phyloP scores from a whole-genome alignment of 92 coral and sea anemone species.

The Nematostella vectensis region DNA sequence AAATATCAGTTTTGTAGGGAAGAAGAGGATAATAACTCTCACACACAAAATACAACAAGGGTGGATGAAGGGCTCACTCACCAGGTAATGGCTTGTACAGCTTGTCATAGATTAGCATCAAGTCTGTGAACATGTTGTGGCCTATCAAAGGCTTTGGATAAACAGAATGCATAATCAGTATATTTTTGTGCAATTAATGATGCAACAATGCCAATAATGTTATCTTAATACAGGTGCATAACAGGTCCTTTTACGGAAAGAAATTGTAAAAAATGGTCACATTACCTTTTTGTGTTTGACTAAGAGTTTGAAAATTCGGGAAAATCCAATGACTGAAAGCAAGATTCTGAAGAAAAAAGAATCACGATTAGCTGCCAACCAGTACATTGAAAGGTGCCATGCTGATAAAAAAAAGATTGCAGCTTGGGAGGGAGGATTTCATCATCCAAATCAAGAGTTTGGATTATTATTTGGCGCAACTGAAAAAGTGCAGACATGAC shows the following conservation, averaged over 20 bases:
- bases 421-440: too few species aligned
- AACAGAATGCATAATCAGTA: neutral
- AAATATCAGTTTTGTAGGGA: too few species aligned
- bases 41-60: neutral
- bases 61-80: constrained; percentile 7
- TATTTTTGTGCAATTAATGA: neutral
- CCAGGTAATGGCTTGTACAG: constrained; percentile 85
- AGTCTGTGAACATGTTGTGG: constrained; percentile 85
- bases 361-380: neutral
- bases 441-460: too few species aligned
- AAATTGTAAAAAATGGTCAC: too few species aligned
- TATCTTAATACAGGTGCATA: too few species aligned
- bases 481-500: too few species aligned
- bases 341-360: constrained; percentile 47
- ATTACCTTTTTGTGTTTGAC: constrained; percentile 17
- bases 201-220: too few species aligned
- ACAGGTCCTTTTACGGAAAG: too few species aligned
- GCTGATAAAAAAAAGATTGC: too few species aligned
- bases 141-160: constrained; percentile 96
- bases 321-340: constrained; percentile 60
- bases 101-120: constrained; percentile 81
- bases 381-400: too few species aligned
- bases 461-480: too few species aligned
- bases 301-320: constrained; percentile 76
- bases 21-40: neutral